Conservation (phyloP, 2,888 invertebrate species). For the Micropterix aruncella region DNA sequence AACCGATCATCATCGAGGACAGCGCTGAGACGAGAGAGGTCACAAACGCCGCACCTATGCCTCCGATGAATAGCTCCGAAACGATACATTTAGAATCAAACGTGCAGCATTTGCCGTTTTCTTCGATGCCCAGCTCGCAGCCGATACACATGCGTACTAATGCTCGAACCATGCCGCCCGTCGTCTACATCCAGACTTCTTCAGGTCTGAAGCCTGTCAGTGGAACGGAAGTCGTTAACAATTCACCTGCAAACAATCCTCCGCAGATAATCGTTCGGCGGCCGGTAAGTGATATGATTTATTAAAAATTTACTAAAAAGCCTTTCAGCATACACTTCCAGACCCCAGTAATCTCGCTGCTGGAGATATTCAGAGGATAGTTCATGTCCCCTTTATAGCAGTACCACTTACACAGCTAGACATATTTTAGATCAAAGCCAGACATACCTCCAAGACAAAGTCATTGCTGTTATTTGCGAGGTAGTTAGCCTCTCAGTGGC, state of each 20-base stretch:
- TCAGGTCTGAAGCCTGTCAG: constrained; percentile 34
- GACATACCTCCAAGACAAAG: too few species aligned
- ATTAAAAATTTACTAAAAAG: too few species aligned
- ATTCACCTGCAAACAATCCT: constrained; percentile 35
- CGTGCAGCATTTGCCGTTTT: background rate
- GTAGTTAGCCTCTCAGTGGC: too few species aligned
- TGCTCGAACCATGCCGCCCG: constrained; percentile 33
- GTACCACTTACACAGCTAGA: too few species aligned
- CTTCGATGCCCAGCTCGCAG: background rate
- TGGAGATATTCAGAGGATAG: too few species aligned
- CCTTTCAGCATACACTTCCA: too few species aligned
- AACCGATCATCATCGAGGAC: background rate
- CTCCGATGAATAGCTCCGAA: background rate
- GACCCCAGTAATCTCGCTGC: too few species aligned
- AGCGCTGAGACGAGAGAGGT: background rate
- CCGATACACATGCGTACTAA: constrained; percentile 17
- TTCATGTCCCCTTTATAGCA: too few species aligned
- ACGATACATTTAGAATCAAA: background rate
- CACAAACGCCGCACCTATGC: background rate
- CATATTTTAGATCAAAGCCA: too few species aligned
- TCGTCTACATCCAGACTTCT: constrained; percentile 45
- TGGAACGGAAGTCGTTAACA: constrained; percentile 32
- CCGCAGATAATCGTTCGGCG: constrained; percentile 37
- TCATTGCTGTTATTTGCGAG: too few species aligned
- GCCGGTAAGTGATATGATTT: constrained; percentile 38